Evolutionary conservation across 2,113 vertebrate species (phyloP), one percentile per base, ranked within the genome.

Genomic region (Pachypanchax playfairii): DNA sequence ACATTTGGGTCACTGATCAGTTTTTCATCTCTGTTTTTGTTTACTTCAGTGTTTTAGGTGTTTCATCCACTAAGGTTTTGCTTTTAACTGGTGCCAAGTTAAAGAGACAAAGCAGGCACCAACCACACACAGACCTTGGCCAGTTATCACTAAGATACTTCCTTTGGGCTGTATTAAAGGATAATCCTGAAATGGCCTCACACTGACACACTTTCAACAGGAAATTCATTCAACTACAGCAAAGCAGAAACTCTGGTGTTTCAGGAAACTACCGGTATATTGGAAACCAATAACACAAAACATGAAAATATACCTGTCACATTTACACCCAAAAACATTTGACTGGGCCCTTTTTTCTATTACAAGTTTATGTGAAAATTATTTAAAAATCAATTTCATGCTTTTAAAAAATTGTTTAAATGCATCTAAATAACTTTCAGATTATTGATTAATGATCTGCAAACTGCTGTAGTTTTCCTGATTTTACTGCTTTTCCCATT

Each of bases 11-110:
- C 17, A 20, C 31, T 26, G 46, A 68, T 36, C 38, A 51, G 48
- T 36, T 51, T 62, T 47, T 25, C n/a, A 36, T 50, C 24, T 57
- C 43, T 29, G 28, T 29, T 44, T 33, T 7, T 42, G 24, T n/a
- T 25, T 56, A 5, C 38, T 41, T 46, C 38, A 65, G 51, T 58
- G 29, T 14, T 47, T 56, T 21, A 6, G 22, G 38, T 42, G 25
- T 36, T 60, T 38, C 25, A 21, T 53, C 22, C 66, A 74, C 55
- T 56, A 72, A 12, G 28, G 14, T 39, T 54, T 17, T 1, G 70
- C 25, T 66, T n/a, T 47, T 44, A 69, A 63, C 49, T 33, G n/a
- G 59, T 51, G 70, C 70, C 74, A 84, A 64, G 67, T 67, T 67
- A 65, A 59, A 65, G 29, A 58, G 18, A 56, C 54, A 59, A 5